Percentiles rank a stretch among this genome's conserved stretches.
Conservation (phyloP, 1,140 invertebrate species). For the Drosophila pseudoananassae region DNA sequence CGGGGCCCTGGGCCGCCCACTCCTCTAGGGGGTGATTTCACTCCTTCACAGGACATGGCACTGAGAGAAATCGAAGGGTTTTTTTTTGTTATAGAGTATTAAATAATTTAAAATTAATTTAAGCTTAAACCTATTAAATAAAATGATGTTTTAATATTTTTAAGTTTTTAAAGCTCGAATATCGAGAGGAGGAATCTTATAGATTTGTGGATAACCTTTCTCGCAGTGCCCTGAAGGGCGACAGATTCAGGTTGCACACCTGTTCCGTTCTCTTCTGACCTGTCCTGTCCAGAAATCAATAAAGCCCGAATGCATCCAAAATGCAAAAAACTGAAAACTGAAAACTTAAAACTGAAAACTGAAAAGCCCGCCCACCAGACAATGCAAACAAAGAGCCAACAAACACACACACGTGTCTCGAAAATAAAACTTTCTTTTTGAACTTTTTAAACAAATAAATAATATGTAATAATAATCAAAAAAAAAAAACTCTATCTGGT, state of each 20-base stretch:
- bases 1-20: background rate
- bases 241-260: constrained; percentile 67
- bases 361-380: background rate
- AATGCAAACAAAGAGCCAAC: constrained; percentile 1
- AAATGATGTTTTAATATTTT: too few species aligned
- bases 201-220: background rate
- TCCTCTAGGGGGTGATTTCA: constrained; percentile 29
- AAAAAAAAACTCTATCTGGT: constrained; percentile 14
- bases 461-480: constrained; percentile 1
- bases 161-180: too few species aligned
- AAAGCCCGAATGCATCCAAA: constrained; percentile 10
- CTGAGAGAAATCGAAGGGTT: background rate
- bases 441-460: constrained; percentile 7
- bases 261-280: constrained; percentile 40
- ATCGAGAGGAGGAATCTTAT: too few species aligned
- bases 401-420: constrained; percentile 8
- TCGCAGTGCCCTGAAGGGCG: constrained; percentile 7
- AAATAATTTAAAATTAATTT: too few species aligned
- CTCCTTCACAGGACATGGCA: constrained; percentile 16
- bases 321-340: background rate
- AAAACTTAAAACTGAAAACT: background rate
- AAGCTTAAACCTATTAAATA: too few species aligned
- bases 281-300: constrained; percentile 34
- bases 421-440: constrained; percentile 4
- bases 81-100: too few species aligned